These are phyloP conservation scores for Homarus gammarus DNA, from an alignment of 2,888 invertebrate species.

Conservation along the genomic window DNA sequence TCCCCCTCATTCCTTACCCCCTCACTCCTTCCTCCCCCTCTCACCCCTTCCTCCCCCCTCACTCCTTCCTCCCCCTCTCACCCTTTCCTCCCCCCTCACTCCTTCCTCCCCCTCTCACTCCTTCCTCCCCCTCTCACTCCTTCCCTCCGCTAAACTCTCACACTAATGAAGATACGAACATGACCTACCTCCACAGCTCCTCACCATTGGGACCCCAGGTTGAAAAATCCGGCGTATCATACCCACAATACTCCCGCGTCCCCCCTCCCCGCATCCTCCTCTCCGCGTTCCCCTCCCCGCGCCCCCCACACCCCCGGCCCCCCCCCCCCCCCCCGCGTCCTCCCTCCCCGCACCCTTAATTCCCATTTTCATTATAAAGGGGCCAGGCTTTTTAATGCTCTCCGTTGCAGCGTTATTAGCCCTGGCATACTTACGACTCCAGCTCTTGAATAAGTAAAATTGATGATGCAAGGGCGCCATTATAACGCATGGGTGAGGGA, in stretches of 20 bases:
- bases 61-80: too few species aligned
- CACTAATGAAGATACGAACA: conserved; percentile 39
- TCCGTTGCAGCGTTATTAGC: conserved; percentile 58
- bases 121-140: conserved; percentile 16
- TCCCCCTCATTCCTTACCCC: neutral
- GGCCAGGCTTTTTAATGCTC: conserved; percentile 54
- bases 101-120: neutral
- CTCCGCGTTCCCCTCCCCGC: neutral
- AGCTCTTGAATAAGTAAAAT: conserved; percentile 66
- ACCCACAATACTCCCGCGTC: conserved; percentile 23
- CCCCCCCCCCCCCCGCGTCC: neutral
- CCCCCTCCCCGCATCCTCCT: neutral
- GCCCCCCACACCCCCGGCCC: neutral
- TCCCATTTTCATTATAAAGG: conserved; percentile 68
- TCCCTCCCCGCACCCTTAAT: conserved; percentile 20
- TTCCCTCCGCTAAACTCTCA: neutral
- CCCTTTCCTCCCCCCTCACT: neutral
- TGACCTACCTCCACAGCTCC: conserved; percentile 8
- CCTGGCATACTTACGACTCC: conserved; percentile 44
- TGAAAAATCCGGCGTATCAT: conserved; percentile 14
- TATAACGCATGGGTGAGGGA: conserved; percentile 12
- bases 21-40: too few species aligned
- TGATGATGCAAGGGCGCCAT: conserved; percentile 55
- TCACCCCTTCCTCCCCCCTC: too few species aligned
- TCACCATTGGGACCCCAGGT: neutral